Percentiles rank a stretch among this genome's conserved stretches.
phyloP scores from a whole-genome alignment of 2,113 vertebrate genomes.

The Channa maculata region DNA sequence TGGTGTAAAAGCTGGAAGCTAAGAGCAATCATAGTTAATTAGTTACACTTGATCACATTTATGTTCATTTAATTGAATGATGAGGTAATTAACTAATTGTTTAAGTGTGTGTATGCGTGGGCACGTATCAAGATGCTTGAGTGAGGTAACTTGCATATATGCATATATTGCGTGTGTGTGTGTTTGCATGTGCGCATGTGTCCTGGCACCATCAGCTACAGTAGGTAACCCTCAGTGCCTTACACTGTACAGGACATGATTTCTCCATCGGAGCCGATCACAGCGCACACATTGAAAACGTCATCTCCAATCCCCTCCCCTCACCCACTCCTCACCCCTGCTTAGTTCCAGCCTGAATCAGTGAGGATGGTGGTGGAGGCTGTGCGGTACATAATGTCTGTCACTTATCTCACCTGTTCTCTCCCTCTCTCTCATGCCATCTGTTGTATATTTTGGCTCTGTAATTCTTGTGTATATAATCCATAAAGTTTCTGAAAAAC shows the following conservation, averaged over 20 bases:
- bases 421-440: slow-evolving; percentile 49
- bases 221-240: slow-evolving; percentile 81
- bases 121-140: neutral
- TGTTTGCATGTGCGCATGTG: slow-evolving; percentile 30
- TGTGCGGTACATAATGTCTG: neutral
- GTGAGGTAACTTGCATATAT: slow-evolving; percentile 13
- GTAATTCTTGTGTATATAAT: slow-evolving; percentile 72
- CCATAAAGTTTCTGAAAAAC: slow-evolving; percentile 81
- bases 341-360: neutral
- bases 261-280: slow-evolving; percentile 43
- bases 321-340: neutral
- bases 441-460: slow-evolving; percentile 63
- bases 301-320: slow-evolving; percentile 13
- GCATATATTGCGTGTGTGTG: slow-evolving; percentile 11
- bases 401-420: slow-evolving; percentile 35
- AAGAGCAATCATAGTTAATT: too few species aligned
- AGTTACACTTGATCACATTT: too few species aligned
- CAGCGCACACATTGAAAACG: slow-evolving; percentile 17
- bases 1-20: too few species aligned
- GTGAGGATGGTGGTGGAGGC: neutral
- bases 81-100: neutral
- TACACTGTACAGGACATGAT: slow-evolving; percentile 68
- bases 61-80: too few species aligned
- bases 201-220: slow-evolving; percentile 67
- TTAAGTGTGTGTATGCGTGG: slow-evolving; percentile 21